These are phyloP conservation scores for Eilema sororculum DNA, from an alignment of 2,888 invertebrate species.

Conservation along the genomic window DNA sequence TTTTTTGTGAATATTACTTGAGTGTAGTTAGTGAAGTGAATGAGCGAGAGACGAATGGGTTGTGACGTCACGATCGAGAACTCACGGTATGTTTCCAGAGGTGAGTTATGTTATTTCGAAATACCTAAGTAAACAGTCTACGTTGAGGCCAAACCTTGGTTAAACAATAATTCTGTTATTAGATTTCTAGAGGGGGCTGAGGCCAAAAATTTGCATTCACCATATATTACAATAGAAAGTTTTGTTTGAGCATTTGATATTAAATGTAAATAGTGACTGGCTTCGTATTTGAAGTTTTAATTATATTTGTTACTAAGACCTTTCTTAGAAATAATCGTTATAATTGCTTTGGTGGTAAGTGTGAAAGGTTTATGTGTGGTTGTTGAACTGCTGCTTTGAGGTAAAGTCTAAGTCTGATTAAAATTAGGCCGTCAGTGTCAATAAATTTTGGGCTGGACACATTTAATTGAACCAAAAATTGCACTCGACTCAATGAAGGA, in stretches of 20 bases:
- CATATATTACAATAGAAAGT: conserved; percentile 28
- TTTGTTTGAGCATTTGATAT: conserved; percentile 29
- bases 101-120: conserved; percentile 65
- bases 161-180: conserved; percentile 69
- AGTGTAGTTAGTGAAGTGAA: not conserved
- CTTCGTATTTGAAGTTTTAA: conserved; percentile 20
- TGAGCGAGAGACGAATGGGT: not conserved
- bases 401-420: too few species aligned
- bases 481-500: too few species aligned
- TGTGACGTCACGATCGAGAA: conserved; percentile 19
- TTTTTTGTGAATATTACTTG: not conserved
- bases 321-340: not conserved
- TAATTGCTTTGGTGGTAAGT: not conserved
- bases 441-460: too few species aligned
- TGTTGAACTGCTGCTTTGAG: not conserved
- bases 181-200: conserved; percentile 51
- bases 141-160: conserved; percentile 57
- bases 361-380: not conserved
- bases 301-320: conserved; percentile 10
- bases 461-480: too few species aligned
- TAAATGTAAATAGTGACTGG: conserved; percentile 19
- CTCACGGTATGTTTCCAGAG: conserved; percentile 37
- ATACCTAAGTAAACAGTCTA: conserved; percentile 65
- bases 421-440: too few species aligned
- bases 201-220: conserved; percentile 52